Evolutionary conservation across 2,113 vertebrate genomes (phyloP).

Genomic region (Globicephala melas): DNA sequence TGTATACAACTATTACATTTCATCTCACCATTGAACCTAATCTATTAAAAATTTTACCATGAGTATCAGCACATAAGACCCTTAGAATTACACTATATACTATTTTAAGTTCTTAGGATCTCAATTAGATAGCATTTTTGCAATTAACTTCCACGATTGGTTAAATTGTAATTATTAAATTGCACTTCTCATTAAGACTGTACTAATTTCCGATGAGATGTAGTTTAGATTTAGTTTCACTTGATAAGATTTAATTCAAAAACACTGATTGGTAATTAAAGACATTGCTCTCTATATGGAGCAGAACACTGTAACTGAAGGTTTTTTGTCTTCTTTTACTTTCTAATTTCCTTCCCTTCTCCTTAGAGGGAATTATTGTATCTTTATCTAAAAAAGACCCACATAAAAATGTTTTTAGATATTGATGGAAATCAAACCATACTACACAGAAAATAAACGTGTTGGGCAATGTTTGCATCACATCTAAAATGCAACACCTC

Average conservation of each 20-base stretch:
- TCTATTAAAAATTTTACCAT: not conserved
- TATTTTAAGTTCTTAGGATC: slow-evolving; percentile 56
- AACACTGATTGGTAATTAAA: slow-evolving; percentile 64
- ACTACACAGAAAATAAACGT: not conserved
- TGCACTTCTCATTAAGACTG: slow-evolving; percentile 50
- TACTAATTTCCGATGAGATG: slow-evolving; percentile 54
- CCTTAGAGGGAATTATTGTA: not conserved
- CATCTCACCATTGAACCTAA: not conserved
- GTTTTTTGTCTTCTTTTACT: slow-evolving; percentile 29
- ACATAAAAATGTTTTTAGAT: not conserved
- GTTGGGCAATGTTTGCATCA: not conserved
- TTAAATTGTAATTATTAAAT: slow-evolving; percentile 64
- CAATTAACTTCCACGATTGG: slow-evolving; percentile 54
- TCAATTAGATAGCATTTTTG: slow-evolving; percentile 56
- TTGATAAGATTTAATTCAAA: slow-evolving; percentile 63
- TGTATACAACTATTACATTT: not conserved
- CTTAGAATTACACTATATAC: not conserved
- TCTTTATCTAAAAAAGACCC: not conserved
- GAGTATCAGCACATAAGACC: not conserved
- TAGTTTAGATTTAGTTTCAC: slow-evolving; percentile 63
- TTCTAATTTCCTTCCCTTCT: slow-evolving; percentile 7
- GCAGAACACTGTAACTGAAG: slow-evolving; percentile 33
- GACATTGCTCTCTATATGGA: slow-evolving; percentile 23
- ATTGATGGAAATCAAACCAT: not conserved
- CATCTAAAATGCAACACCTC: not conserved